phyloP scores from a whole-genome alignment of 2,797 vertebrate genomes.

The Enteromius fasciolatus region DNA sequence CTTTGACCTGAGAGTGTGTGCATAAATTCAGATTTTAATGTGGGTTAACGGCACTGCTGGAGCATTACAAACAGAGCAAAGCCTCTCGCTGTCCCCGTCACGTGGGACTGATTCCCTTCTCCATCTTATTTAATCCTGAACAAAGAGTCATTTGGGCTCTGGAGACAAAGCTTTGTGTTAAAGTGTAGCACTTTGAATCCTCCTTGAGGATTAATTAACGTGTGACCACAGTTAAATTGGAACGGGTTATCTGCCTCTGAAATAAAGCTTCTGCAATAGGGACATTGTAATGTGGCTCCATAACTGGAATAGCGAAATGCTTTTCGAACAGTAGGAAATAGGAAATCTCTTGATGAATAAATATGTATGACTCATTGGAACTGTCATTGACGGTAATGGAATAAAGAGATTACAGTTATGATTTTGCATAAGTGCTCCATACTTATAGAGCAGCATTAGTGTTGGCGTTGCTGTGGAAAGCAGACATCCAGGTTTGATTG shows the following conservation, averaged over 20 bases:
- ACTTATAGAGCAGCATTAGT: constrained; percentile 22
- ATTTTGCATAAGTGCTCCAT: constrained; percentile 37
- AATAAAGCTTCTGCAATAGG: constrained; percentile 37
- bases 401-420: constrained; percentile 40
- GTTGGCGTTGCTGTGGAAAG: constrained; percentile 10
- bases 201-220: constrained; percentile 60
- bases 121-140: constrained; percentile 31
- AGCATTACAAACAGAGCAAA: constrained; percentile 40
- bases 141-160: constrained; percentile 47
- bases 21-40: constrained; percentile 24
- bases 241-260: constrained; percentile 55
- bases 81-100: constrained; percentile 2
- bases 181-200: constrained; percentile 45
- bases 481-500: constrained; percentile 6
- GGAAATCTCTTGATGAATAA: constrained; percentile 44
- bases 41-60: constrained; percentile 23
- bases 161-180: constrained; percentile 54
- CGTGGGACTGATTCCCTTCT: constrained; percentile 12
- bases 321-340: constrained; percentile 29
- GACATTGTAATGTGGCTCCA: constrained; percentile 24
- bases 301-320: constrained; percentile 24
- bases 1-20: constrained; percentile 18
- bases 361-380: constrained; percentile 36
- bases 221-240: constrained; percentile 57
- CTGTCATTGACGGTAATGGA: constrained; percentile 40